Conservation (phyloP, 2,797 vertebrate genomes). For the Eulemur rubriventer region DNA sequence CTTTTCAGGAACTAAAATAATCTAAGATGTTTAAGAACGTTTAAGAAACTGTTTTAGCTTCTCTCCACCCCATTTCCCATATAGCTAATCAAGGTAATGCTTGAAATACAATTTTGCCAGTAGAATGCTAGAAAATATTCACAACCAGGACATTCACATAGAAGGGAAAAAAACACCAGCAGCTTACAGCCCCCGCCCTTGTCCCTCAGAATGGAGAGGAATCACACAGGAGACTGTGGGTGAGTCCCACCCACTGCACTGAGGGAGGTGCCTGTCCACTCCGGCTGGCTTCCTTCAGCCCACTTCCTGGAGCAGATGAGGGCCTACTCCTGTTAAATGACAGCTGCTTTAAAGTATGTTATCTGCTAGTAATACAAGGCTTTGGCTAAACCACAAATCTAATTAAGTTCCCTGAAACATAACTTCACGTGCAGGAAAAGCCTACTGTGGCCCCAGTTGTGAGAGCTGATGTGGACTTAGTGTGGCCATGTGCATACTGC, state of each 20-base stretch:
- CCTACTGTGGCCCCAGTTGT: background rate
- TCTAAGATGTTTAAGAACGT: background rate
- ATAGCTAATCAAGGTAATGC: background rate
- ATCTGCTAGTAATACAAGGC: background rate
- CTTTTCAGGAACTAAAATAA: background rate
- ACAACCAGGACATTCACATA: background rate
- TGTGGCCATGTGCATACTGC: background rate
- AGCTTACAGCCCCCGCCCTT: too few relatives aligned
- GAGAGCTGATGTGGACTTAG: rapidly evolving
- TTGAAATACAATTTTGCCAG: background rate
- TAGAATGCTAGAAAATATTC: background rate
- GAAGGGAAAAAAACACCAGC: background rate
- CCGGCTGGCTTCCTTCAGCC: background rate
- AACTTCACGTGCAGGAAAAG: background rate
- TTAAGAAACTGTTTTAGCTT: background rate
- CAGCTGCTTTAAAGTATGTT: rapidly evolving
- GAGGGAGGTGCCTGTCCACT: background rate
- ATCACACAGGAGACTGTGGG: background rate
- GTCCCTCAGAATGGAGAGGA: background rate
- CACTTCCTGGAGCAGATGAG: background rate
- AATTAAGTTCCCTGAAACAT: background rate
- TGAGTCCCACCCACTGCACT: rapidly evolving
- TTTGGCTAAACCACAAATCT: background rate
- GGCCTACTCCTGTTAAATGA: background rate
- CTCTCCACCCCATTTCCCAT: background rate